Percentiles rank a stretch among this genome's conserved stretches.
phyloP scores from a whole-genome alignment of 92 coral and sea anemone species.

The Phenganax subtilis region DNA sequence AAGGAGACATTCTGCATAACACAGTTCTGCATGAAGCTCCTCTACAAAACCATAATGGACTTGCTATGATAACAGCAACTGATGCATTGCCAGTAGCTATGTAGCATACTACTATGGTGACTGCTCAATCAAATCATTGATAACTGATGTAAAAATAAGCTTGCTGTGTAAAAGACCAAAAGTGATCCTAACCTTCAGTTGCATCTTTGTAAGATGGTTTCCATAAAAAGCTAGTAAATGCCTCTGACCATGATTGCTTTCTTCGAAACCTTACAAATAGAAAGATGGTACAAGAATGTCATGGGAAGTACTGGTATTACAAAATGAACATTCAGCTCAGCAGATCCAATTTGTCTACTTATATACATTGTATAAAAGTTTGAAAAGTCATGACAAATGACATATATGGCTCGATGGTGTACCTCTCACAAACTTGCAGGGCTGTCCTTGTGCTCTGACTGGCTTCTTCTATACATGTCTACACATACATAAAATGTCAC shows the following conservation, averaged over 20 bases:
- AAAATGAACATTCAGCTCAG: no score
- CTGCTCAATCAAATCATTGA: neutral
- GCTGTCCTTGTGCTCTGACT: constrained; percentile 81
- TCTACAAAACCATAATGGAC: constrained; percentile 32
- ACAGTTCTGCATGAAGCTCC: constrained; percentile 96
- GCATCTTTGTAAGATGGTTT: constrained; percentile 82
- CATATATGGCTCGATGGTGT: neutral
- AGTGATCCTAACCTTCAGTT: constrained; percentile 58
- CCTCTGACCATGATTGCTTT: constrained; percentile 80
- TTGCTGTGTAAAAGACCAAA: no score
- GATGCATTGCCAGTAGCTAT: neutral
- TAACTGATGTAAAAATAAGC: neutral
- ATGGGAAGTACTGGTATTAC: no score
- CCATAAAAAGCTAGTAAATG: constrained; percentile 84
- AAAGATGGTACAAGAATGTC: neutral
- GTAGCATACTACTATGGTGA: neutral
- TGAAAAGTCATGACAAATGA: no score
- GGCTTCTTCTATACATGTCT: constrained; percentile 88
- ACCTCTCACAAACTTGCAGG: constrained; percentile 94
- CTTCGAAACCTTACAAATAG: constrained; percentile 60
- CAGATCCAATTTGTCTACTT: neutral
- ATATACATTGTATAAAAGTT: neutral
- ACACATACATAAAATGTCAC: constrained; percentile 1
- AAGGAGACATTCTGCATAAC: constrained; percentile 95
- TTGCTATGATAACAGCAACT: no score